phyloP scores from a whole-genome alignment of 2,113 vertebrate species.

The Monarcha castaneiventris region DNA sequence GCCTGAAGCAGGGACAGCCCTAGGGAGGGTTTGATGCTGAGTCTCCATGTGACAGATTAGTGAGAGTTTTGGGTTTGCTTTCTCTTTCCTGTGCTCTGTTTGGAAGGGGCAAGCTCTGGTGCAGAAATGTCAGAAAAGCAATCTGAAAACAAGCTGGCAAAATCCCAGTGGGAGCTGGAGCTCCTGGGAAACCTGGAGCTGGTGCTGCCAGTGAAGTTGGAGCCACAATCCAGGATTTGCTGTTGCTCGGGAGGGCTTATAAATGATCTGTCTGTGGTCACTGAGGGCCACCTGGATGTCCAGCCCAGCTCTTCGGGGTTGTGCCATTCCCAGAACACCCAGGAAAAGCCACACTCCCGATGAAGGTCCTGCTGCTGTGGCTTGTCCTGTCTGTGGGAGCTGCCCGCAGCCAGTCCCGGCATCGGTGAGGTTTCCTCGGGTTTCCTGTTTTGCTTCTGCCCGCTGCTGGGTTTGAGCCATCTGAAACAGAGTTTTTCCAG shows the following conservation, averaged over 20 bases:
- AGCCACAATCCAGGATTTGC: accelerated
- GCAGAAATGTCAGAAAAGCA: not conserved
- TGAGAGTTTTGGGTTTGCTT: not conserved
- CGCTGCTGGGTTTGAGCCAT: not conserved
- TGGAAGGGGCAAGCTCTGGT: not conserved
- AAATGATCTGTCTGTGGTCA: not conserved
- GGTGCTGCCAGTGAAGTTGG: not conserved
- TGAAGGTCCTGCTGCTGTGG: not conserved
- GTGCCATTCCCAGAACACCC: not conserved
- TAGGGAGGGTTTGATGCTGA: not conserved
- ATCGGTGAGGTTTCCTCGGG: not conserved
- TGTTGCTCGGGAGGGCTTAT: not conserved
- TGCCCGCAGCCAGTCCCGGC: accelerated
- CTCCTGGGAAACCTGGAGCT: not conserved
- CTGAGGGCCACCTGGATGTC: not conserved
- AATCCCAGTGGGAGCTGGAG: not conserved
- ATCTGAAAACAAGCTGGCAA: not conserved
- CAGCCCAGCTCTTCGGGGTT: not conserved
- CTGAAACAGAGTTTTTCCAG: not conserved
- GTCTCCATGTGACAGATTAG: not conserved
- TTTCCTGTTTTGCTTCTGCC: not conserved
- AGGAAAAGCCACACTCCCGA: accelerated
- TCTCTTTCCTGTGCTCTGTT: not conserved
- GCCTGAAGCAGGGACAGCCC: not conserved
- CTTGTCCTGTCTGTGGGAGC: not conserved